Base-by-base conservation (phyloP, 2,113 vertebrate species). In the Cyanoderma ruficeps region DNA sequence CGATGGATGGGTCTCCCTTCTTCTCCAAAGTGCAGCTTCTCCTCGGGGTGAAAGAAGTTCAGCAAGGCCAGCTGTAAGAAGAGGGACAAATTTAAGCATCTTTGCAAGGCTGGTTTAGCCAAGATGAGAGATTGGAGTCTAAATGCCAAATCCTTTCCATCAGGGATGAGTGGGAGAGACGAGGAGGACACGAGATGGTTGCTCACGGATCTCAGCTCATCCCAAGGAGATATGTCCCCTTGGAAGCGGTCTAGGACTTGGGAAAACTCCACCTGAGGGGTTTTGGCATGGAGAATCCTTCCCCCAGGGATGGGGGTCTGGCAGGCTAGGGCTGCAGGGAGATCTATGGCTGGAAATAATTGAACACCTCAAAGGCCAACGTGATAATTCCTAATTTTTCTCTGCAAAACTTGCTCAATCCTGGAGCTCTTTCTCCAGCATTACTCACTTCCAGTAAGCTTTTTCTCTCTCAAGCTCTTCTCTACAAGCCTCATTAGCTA, bases 41-140 rank as follows among this genome's bases (percentile, higher is more conserved):
- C 98, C 84, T 98, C 98, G 11, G 97, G 95, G 76, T 97, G 97
- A n/a, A 98, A 98, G 94, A 98, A 97, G 90, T 98, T 98, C 94
- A 98, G 92, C 90, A 98, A 95, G 69, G 98, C 97, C 97, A 98
- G 95, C 98, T 98, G 96, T 50, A 96, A 96, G 92, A 82, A 71
- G 56, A 88, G 89, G 75, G 35, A 95, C 74, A 93, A 78, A 50
- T 20, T 81, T 53, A 76, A 83, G 71, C 15, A 37, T 9, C 60
- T 93, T 23, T 59, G 59, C 27, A 49, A 35, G 27, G 49, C 63
- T 2, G 23, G 46, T 33, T 63, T 20, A 70, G 79, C 60, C 2
- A 1, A 47, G 35, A 6, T 2, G 83, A 42, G 28, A 68, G 21
- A 22, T 3, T 0, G 5, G 50, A 71, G 44, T 64, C 39, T 6